Conservation (phyloP, 2,113 vertebrate species). For the Myrmecophaga tridactyla region DNA sequence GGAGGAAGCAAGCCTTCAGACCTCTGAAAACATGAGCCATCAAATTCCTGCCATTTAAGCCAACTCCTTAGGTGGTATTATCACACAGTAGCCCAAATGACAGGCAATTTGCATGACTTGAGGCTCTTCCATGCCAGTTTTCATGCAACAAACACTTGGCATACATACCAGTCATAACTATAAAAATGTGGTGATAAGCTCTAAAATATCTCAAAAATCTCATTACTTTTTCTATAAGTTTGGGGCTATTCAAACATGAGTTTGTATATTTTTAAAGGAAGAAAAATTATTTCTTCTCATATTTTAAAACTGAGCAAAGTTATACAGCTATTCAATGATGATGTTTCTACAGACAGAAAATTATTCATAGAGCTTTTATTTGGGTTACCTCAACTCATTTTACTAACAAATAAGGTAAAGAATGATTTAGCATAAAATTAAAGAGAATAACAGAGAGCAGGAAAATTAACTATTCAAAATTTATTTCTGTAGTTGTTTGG, state of each 20-base stretch:
- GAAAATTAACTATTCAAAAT: background rate
- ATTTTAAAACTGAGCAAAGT: slow-evolving; percentile 37
- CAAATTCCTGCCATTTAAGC: too few species aligned
- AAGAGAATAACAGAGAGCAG: background rate
- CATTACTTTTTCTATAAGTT: background rate
- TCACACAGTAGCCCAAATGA: background rate
- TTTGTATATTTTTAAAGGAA: background rate
- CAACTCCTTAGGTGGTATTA: background rate
- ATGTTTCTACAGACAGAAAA: background rate
- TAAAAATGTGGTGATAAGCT: background rate
- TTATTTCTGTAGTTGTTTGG: background rate
- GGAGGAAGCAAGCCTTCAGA: too few species aligned
- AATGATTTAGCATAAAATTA: background rate
- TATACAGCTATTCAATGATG: background rate
- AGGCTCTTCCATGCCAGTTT: background rate
- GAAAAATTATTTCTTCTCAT: background rate
- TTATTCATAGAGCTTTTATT: background rate
- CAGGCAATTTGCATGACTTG: background rate
- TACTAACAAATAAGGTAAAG: background rate
- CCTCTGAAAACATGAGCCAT: too few species aligned
- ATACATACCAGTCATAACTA: background rate
- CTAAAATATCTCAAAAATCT: background rate
- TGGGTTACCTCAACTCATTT: background rate
- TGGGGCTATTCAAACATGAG: background rate
- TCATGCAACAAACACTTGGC: background rate